A percentile compares a stretch with the other conserved stretches of the same genome.
phyloP scores from a whole-genome alignment of 1,140 invertebrate genomes.

The Bemisia tabaci region DNA sequence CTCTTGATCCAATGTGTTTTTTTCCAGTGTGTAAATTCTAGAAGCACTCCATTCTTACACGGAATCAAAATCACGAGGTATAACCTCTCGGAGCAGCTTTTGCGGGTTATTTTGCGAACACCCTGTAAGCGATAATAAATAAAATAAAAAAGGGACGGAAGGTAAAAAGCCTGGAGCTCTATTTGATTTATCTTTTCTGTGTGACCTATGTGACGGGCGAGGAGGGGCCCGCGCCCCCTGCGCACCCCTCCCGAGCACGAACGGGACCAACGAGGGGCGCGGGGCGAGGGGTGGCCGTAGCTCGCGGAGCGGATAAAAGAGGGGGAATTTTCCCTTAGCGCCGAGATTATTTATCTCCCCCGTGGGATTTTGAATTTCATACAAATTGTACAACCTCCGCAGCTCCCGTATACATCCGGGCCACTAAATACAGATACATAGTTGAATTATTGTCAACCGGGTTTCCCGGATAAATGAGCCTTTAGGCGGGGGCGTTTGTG shows the following conservation, averaged over 20 bases:
- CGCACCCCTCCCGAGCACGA: background rate
- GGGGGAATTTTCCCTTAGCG: background rate
- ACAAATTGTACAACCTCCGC: background rate
- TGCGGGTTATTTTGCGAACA: too few relatives aligned
- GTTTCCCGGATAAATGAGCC: background rate
- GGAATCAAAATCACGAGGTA: too few relatives aligned
- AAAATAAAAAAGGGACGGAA: background rate
- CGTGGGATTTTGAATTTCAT: background rate
- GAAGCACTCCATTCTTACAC: too few relatives aligned
- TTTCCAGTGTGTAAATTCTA: too few relatives aligned
- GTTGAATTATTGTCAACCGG: background rate
- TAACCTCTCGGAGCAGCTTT: too few relatives aligned
- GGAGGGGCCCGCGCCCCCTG: background rate
- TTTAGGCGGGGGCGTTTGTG: background rate
- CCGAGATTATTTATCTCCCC: background rate
- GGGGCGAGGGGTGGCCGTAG: too few relatives aligned
- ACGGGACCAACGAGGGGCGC: too few relatives aligned
- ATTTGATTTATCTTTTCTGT: background rate
- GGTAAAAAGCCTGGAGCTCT: background rate
- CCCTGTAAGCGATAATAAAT: too few relatives aligned
- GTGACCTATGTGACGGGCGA: background rate
- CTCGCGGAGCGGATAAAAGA: background rate
- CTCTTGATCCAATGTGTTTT: too few relatives aligned
- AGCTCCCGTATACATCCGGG: background rate
- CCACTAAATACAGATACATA: background rate